Conservation (phyloP, 2,888 invertebrate species). For the Pteria penguin region DNA sequence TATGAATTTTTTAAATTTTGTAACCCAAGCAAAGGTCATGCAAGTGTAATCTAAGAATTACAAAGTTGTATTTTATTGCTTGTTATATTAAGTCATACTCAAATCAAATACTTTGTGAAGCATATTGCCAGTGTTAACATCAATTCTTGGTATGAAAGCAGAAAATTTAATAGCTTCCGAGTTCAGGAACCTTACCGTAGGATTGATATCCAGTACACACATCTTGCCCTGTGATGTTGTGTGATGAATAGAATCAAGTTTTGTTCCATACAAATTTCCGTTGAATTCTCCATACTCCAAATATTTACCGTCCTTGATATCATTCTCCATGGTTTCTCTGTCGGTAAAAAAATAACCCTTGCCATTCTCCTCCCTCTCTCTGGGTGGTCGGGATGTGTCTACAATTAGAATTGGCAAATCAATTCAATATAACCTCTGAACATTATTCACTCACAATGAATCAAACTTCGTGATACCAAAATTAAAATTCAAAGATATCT, state of each 20-base stretch:
- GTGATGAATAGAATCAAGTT: conserved; percentile 94
- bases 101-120: background rate
- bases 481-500: no score
- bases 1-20: no score
- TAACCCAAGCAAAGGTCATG: no score
- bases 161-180: no score
- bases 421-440: background rate
- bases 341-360: conserved; percentile 99
- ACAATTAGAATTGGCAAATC: conserved; percentile 51
- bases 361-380: conserved; percentile 96
- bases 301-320: conserved; percentile 94
- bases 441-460: background rate
- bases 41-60: no score
- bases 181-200: conserved; percentile 84
- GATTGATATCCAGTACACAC: conserved; percentile 97
- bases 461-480: no score
- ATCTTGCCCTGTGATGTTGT: conserved; percentile 97
- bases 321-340: conserved; percentile 95
- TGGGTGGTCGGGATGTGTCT: conserved; percentile 96
- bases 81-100: background rate
- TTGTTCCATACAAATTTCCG: conserved; percentile 97
- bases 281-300: conserved; percentile 99
- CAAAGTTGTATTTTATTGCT: no score
- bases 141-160: no score
- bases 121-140: background rate